Conservation (phyloP, 2,797 vertebrate genomes). For the Cryptoblepharus egeriae region DNA sequence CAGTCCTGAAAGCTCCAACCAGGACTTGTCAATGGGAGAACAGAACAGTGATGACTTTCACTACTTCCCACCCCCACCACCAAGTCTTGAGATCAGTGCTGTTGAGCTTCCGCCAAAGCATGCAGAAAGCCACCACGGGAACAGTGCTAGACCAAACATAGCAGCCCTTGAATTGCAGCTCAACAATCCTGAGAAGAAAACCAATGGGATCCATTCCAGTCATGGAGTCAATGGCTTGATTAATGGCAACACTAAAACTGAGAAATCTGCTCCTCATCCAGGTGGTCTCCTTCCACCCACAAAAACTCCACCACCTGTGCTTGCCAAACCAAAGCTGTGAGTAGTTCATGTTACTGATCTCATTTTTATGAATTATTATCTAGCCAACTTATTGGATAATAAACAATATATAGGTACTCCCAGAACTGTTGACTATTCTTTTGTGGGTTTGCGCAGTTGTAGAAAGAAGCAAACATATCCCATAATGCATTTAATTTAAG, state of each 20-base stretch:
- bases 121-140: slow-evolving; percentile 79
- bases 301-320: slow-evolving; percentile 89
- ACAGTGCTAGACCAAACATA: slow-evolving; percentile 80
- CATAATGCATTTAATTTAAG: background rate
- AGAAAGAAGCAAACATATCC: background rate
- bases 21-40: slow-evolving; percentile 77
- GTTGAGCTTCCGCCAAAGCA: slow-evolving; percentile 84
- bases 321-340: slow-evolving; percentile 97
- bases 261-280: slow-evolving; percentile 57
- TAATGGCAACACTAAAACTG: slow-evolving; percentile 65
- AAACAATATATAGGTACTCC: background rate
- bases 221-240: slow-evolving; percentile 77
- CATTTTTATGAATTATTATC: slow-evolving; percentile 41
- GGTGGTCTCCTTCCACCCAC: slow-evolving; percentile 75
- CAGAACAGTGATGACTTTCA: slow-evolving; percentile 81
- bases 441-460: background rate
- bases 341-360: slow-evolving; percentile 72
- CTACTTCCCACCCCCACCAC: slow-evolving; percentile 84
- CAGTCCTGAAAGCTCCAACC: slow-evolving; percentile 81
- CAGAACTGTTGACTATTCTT: background rate
- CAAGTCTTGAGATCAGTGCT: slow-evolving; percentile 84
- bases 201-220: slow-evolving; percentile 73
- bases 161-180: slow-evolving; percentile 77
- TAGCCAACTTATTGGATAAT: slow-evolving; percentile 7
- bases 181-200: slow-evolving; percentile 68